Percentiles rank a stretch among this genome's conserved stretches.
Evolutionary conservation across 2,113 vertebrate species (phyloP).

Genomic region (Petrocephalus microphthalmus): DNA sequence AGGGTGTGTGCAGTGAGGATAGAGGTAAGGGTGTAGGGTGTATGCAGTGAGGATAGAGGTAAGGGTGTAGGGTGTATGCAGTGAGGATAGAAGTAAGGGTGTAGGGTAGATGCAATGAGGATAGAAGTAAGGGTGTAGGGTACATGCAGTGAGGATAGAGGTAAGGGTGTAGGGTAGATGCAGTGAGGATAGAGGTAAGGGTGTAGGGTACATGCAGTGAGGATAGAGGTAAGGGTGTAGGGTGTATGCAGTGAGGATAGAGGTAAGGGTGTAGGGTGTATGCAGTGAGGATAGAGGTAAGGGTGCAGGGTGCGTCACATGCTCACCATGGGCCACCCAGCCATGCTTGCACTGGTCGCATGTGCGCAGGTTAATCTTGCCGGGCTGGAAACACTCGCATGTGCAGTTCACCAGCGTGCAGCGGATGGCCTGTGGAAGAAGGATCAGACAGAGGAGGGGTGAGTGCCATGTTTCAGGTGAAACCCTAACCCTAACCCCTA

Average conservation of each 20-base stretch:
- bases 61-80: too few relatives aligned
- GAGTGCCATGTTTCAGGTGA: not conserved
- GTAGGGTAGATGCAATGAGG: too few relatives aligned
- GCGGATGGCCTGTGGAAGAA: constrained; percentile 67
- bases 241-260: not conserved
- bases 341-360: constrained; percentile 83
- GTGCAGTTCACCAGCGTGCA: constrained; percentile 77
- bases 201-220: not conserved
- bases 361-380: constrained; percentile 77
- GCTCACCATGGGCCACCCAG: constrained; percentile 80
- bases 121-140: too few relatives aligned
- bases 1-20: too few relatives aligned
- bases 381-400: constrained; percentile 80
- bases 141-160: not conserved
- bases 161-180: not conserved
- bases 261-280: not conserved
- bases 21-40: too few relatives aligned
- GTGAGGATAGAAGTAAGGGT: too few relatives aligned
- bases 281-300: not conserved
- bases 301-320: not conserved
- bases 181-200: not conserved
- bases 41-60: too few relatives aligned
- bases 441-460: not conserved
- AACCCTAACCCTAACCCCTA: too few relatives aligned
- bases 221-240: not conserved